Conservation (phyloP, 2,797 vertebrate species). For the Bradypodion ventrale region DNA sequence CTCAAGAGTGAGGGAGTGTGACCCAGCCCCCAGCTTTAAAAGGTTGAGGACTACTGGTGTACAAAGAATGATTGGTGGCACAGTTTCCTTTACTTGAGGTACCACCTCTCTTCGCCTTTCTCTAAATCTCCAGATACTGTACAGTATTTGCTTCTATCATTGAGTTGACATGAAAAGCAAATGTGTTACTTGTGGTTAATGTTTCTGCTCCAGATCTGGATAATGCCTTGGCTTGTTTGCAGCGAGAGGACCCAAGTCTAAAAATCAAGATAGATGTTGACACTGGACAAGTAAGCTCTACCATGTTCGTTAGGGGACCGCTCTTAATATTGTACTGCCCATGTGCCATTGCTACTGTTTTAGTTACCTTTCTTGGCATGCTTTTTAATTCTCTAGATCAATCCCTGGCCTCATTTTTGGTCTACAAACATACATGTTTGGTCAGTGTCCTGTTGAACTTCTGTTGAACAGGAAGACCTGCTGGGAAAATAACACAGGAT, state of each 20-base stretch:
- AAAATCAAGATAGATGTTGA: conserved; percentile 92
- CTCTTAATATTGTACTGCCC: not conserved
- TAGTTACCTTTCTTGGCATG: too few relatives aligned
- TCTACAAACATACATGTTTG: too few relatives aligned
- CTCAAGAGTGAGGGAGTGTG: too few relatives aligned
- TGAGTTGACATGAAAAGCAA: not conserved
- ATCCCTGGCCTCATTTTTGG: too few relatives aligned
- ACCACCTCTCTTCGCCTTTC: not conserved
- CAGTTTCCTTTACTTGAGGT: not conserved
- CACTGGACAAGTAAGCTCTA: conserved; percentile 87
- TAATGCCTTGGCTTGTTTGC: conserved; percentile 88
- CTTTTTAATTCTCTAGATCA: too few relatives aligned
- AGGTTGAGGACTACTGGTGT: too few relatives aligned
- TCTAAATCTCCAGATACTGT: not conserved
- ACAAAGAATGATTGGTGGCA: not conserved
- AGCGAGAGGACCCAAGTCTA: conserved; percentile 97
- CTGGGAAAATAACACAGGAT: too few relatives aligned
- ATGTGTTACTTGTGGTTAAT: not conserved
- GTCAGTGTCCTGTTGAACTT: too few relatives aligned
- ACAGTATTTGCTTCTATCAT: not conserved
- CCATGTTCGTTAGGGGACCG: not conserved
- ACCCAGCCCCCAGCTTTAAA: too few relatives aligned
- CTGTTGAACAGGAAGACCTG: too few relatives aligned
- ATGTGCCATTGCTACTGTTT: not conserved
- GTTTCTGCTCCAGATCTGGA: conserved; percentile 84